These are phyloP conservation scores for Acanthisitta chloris DNA, from an alignment of 2,113 vertebrate genomes.

Conservation along the genomic window DNA sequence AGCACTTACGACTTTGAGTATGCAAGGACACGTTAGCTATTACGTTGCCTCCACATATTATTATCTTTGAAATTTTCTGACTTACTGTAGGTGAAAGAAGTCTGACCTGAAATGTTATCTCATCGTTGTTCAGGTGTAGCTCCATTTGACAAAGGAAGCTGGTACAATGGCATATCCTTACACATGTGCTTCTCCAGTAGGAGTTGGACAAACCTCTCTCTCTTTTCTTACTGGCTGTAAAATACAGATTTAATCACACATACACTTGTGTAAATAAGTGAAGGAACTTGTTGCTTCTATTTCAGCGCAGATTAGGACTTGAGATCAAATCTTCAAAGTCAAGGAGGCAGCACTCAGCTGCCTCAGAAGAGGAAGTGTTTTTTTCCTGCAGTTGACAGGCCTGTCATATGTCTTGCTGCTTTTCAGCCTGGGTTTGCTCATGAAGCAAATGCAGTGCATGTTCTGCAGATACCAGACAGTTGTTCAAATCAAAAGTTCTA, in stretches of 20 bases:
- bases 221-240: neutral
- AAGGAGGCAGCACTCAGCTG: neutral
- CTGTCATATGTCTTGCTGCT: neutral
- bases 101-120: neutral
- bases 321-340: neutral
- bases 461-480: neutral
- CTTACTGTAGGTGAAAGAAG: neutral
- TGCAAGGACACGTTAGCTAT: neutral
- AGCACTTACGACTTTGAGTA: neutral
- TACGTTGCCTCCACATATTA: neutral
- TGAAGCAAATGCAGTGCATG: neutral
- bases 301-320: neutral
- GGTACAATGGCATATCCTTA: neutral
- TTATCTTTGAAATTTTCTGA: neutral
- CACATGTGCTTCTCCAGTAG: neutral
- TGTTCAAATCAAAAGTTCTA: neutral
- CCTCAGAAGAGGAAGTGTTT: neutral
- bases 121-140: neutral
- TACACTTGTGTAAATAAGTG: neutral
- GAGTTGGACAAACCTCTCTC: neutral
- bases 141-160: neutral
- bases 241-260: neutral
- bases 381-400: neutral
- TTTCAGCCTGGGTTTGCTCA: neutral
- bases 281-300: neutral